Evolutionary conservation across 2,888 invertebrate genomes (phyloP).

Genomic region (Drosophila testacea): DNA sequence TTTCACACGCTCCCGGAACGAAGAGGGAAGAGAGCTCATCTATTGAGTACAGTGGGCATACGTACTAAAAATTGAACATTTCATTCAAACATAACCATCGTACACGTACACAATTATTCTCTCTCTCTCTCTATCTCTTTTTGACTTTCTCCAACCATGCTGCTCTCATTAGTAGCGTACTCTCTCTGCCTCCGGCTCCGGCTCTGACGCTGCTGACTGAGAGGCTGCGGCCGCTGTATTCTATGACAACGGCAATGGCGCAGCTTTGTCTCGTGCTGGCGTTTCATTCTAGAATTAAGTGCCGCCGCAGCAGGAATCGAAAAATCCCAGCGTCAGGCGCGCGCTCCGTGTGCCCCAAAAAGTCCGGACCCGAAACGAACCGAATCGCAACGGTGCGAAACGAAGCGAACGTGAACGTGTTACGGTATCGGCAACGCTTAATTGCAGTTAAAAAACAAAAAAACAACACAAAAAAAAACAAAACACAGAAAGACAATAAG

Average conservation of each 20-base stretch:
- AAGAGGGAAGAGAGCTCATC: slow-evolving; percentile 23
- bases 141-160: slow-evolving; percentile 3
- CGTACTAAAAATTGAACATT: neutral
- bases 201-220: slow-evolving; percentile 27
- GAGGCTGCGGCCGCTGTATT: slow-evolving; percentile 58
- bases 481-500: slow-evolving; percentile 19
- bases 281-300: slow-evolving; percentile 84
- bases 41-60: slow-evolving; percentile 43
- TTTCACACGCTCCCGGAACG: slow-evolving; percentile 45
- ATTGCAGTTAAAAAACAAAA: slow-evolving; percentile 17
- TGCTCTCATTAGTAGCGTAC: slow-evolving; percentile 30
- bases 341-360: slow-evolving; percentile 63
- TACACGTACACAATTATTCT: slow-evolving; percentile 15
- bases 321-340: slow-evolving; percentile 62
- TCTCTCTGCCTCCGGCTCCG: slow-evolving; percentile 22
- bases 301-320: slow-evolving; percentile 82
- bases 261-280: slow-evolving; percentile 54
- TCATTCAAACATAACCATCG: slow-evolving; percentile 42
- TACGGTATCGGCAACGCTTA: slow-evolving; percentile 43
- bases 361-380: slow-evolving; percentile 26
- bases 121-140: slow-evolving; percentile 7
- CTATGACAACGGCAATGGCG: slow-evolving; percentile 52
- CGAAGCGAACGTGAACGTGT: slow-evolving; percentile 37
- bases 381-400: slow-evolving; percentile 22
- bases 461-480: slow-evolving; percentile 9